Evolutionary conservation across 2,113 vertebrate species (phyloP).

Genomic region (Oplegnathus fasciatus): DNA sequence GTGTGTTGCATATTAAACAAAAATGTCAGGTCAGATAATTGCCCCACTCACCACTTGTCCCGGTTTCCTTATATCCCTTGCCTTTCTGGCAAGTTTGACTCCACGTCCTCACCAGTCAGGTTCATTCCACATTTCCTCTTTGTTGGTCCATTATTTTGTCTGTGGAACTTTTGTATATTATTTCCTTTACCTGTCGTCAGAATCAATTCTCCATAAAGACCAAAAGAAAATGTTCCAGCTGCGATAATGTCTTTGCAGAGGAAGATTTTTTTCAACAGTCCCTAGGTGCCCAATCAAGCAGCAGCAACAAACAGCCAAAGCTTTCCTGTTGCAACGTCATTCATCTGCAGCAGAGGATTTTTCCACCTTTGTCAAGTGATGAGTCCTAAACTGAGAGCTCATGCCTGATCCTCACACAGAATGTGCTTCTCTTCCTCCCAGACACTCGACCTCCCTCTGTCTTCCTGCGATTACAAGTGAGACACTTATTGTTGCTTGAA

Average conservation of each 20-base stretch:
- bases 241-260: not conserved
- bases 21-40: conserved; percentile 14
- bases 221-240: not conserved
- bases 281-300: conserved; percentile 10
- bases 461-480: conserved; percentile 42
- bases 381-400: not conserved
- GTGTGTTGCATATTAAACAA: not conserved
- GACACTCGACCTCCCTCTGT: conserved; percentile 19
- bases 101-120: conserved; percentile 31
- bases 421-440: conserved; percentile 5
- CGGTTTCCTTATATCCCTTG: conserved; percentile 64
- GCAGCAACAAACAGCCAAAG: not conserved
- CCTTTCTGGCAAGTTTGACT: conserved; percentile 22
- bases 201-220: not conserved
- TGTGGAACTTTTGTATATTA: conserved; percentile 3
- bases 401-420: not conserved
- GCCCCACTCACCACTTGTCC: conserved; percentile 36
- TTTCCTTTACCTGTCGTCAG: not conserved
- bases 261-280: not conserved
- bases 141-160: not conserved
- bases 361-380: conserved; percentile 10
- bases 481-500: conserved; percentile 28
- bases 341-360: conserved; percentile 9
- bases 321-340: not conserved
- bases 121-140: conserved; percentile 58